These are phyloP conservation scores for Rhynchonycteris naso DNA, from an alignment of 2,797 vertebrate genomes.

Conservation along the genomic window DNA sequence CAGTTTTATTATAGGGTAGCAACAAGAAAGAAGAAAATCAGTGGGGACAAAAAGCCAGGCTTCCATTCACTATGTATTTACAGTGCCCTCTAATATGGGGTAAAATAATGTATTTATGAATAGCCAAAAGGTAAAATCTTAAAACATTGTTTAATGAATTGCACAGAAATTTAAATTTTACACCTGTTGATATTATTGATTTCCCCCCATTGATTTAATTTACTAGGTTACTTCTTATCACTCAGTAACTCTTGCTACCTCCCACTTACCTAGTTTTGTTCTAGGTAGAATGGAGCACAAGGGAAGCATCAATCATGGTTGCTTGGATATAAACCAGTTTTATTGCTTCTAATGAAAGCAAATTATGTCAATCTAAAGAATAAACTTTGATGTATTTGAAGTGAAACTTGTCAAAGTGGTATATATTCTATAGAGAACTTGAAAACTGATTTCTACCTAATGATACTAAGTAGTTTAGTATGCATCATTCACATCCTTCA, in stretches of 20 bases:
- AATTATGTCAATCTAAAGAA: not conserved
- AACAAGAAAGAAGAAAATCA: slow-evolving; percentile 34
- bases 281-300: not conserved
- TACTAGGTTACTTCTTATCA: slow-evolving; percentile 35
- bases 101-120: not conserved
- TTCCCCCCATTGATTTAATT: not conserved
- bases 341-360: slow-evolving; percentile 15
- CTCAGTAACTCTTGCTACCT: not conserved
- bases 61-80: slow-evolving; percentile 29
- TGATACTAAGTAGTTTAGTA: not conserved
- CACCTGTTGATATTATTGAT: not conserved
- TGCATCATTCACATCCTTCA: slow-evolving; percentile 30
- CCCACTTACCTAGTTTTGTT: not conserved
- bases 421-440: slow-evolving; percentile 27
- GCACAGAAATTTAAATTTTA: not conserved
- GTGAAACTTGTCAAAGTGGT: not conserved
- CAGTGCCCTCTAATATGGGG: not conserved
- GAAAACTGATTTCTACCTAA: slow-evolving; percentile 14
- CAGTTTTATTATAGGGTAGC: not conserved
- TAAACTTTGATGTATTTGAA: slow-evolving; percentile 16
- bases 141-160: slow-evolving; percentile 21
- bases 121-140: slow-evolving; percentile 31
- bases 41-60: not conserved
- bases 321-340: slow-evolving; percentile 42
- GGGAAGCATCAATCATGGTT: not conserved